These are phyloP conservation scores for Pardosa pseudoannulata DNA, from an alignment of 2,888 invertebrate species.

Conservation along the genomic window DNA sequence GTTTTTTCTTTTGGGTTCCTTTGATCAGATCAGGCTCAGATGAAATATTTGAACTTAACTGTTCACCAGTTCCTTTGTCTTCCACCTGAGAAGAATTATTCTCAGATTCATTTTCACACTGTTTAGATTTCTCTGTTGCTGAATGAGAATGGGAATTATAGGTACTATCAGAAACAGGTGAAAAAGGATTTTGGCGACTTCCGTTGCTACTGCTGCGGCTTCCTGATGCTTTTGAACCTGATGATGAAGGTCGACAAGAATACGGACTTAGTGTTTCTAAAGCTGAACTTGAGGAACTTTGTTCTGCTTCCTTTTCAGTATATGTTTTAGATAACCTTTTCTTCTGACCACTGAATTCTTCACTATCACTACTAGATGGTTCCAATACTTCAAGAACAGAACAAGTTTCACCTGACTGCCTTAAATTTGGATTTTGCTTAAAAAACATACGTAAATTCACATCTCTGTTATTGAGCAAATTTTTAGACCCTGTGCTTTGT, in stretches of 20 bases:
- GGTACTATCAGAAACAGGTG: background rate
- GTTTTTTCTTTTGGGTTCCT: conserved; percentile 72
- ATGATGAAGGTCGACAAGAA: conserved; percentile 54
- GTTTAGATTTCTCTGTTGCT: conserved; percentile 22
- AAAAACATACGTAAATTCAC: conserved; percentile 69
- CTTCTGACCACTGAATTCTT: conserved; percentile 72
- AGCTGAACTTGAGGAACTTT: conserved; percentile 71
- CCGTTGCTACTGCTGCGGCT: conserved; percentile 61
- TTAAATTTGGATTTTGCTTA: conserved; percentile 69
- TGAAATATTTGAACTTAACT: conserved; percentile 28
- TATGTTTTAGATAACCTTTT: conserved; percentile 34
- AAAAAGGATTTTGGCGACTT: conserved; percentile 36
- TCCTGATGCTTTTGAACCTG: conserved; percentile 61
- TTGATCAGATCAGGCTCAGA: conserved; percentile 74
- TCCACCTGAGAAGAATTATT: conserved; percentile 14
- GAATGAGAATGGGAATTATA: conserved; percentile 14
- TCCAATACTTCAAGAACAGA: conserved; percentile 77
- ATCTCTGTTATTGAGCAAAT: conserved; percentile 36
- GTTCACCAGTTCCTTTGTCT: conserved; percentile 1
- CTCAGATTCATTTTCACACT: conserved; percentile 26
- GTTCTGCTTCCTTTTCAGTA: conserved; percentile 54
- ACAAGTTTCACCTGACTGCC: conserved; percentile 65
- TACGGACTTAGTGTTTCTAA: conserved; percentile 48
- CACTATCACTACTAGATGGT: conserved; percentile 75
- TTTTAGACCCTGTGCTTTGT: conserved; percentile 9